Evolutionary conservation across 2,888 invertebrate species (phyloP), one percentile per base, ranked within the genome.

Genomic region (Boloria euphrosyne): DNA sequence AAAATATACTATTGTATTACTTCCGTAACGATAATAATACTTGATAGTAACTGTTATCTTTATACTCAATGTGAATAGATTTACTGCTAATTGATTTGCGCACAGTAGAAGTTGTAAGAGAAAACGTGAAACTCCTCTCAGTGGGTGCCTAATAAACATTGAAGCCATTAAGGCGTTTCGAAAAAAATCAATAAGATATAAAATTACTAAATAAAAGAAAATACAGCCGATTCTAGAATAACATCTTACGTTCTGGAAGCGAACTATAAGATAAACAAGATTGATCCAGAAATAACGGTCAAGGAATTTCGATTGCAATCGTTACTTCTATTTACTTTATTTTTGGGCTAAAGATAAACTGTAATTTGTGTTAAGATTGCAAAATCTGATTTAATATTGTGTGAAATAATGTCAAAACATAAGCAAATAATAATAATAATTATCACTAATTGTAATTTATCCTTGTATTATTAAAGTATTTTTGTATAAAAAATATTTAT

Each of bases 161-260:
- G 66, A 67, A 74, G 68, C 75, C 76, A 81, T 82, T 80, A 76
- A 77, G 80, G 52, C 79, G 75, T 85, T 85, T 81, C 7, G 31
- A 80, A 75, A 75, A 75, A 75, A 78, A 65, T 69, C 66, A 73
- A 75, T 75, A 75, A 74, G 74, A 78, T 85, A 82, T 88, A 82
- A 85, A 80, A 84, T 86, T 89, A 86, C 88, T 70, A 73, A 85
- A 83, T 84, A 83, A 85, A 85, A 79, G 79, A 82, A 85, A 87
- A 80, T 81, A 82, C 87, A 90, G 82, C 71, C 72, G 80, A 87
- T 79, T 83, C 84, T 84, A 78, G 74, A 85, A 85, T 81, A 89
- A 88, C 87, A 87, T 76, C 74, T 71, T 68, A 76, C 78, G 79
- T 80, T 81, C 77, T 79, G 78, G 74, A 73, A 77, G 80, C 76